These are phyloP conservation scores for Nyctibius bracteatus DNA, from an alignment of 2,113 vertebrate genomes.

Conservation along the genomic window DNA sequence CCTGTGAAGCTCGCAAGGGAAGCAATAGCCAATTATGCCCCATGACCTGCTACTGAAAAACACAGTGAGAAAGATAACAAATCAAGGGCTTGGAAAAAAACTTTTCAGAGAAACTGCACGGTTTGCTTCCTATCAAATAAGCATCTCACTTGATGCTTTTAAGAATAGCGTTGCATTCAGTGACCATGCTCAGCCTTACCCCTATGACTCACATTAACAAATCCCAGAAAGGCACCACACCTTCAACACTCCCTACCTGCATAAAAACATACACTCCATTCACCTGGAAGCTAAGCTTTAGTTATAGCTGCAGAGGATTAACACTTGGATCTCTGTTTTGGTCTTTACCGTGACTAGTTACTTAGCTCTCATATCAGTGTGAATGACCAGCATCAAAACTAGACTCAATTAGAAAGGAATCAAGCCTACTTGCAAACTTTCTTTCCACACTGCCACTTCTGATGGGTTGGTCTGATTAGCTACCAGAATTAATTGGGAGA, in stretches of 20 bases:
- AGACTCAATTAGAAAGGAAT: neutral
- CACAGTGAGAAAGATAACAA: conserved; percentile 17
- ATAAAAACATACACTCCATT: neutral
- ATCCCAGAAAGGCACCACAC: neutral
- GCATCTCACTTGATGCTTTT: neutral
- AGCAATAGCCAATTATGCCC: conserved; percentile 28
- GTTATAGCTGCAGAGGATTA: neutral
- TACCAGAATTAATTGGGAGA: neutral
- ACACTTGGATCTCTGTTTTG: neutral
- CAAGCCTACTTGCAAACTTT: neutral
- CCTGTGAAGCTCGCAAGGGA: conserved; percentile 35
- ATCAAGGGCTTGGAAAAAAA: conserved; percentile 13
- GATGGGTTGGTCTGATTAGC: neutral
- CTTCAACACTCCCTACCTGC: neutral
- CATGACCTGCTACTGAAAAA: conserved; percentile 1
- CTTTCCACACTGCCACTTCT: neutral
- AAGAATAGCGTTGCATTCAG: neutral
- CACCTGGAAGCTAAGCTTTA: neutral
- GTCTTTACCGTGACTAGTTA: neutral
- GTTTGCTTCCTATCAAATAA: neutral
- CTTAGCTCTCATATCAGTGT: rapidly evolving
- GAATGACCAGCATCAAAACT: neutral
- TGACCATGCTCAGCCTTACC: neutral
- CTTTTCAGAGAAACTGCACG: neutral
- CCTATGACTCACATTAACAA: neutral